Evolutionary conservation across 2,797 vertebrate species (phyloP), one percentile per base, ranked within the genome.

Genomic region (Crenuchus spilurus): DNA sequence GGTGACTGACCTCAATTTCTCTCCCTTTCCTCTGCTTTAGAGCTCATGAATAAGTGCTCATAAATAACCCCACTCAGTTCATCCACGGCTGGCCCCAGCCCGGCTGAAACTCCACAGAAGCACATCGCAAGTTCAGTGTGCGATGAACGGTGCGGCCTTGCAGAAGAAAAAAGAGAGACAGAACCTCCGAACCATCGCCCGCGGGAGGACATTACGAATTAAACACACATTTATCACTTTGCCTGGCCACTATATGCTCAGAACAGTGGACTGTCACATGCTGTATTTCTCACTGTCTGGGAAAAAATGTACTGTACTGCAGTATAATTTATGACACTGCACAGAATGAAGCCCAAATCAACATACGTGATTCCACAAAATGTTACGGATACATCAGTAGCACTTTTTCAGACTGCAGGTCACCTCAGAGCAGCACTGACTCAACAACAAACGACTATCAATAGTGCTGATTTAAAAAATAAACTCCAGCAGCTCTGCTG

Each of bases 1-100:
- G 82, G 78, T 80, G 80, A 55, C 74, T 77, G 79, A 85, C 86
- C 86, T 86, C 84, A 85, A 86, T 86, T 82, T 86, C 82, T 80
- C 81, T 75, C 58, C 46, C 70, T 81, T 84, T 67, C 75, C 77
- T 82, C 70, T 77, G 61, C 76, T 75, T 77, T 77, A 41, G 77
- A 75, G 80, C 75, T 75, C 68, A 74, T 84, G 80, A 87, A 87
- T 85, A 80, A 80, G 68, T 63, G 68, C 73, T 78, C 80, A 77
- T 83, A 83, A 85, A 82, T 84, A 86, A 83, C 70, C 46, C 18
- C 52, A 28, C 69, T 62, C 74, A 55, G 75, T 61, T 69, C 69
- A 31, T 65, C 68, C 44, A 48, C 37, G 28, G 55, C 26, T 11
- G 37, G 55, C 44, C 44, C 22, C 4, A 31, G 41, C 57, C 30